These are phyloP conservation scores for Petrolisthes cinctipes DNA, from an alignment of 2,888 invertebrate genomes.

Conservation along the genomic window DNA sequence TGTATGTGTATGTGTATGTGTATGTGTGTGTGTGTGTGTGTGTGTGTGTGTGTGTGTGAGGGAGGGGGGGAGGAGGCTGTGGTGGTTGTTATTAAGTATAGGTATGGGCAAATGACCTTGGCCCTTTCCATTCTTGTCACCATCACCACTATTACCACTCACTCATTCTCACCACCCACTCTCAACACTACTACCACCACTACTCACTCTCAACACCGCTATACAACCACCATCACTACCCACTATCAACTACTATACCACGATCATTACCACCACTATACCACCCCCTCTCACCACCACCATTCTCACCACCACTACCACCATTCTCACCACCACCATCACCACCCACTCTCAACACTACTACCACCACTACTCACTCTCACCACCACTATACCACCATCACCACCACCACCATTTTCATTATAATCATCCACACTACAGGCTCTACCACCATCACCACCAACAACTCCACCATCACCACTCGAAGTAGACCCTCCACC, in stretches of 20 bases:
- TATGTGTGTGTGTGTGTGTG: neutral
- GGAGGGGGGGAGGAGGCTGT: neutral
- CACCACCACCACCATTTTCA: neutral
- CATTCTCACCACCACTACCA: neutral
- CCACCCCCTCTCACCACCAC: neutral
- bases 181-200: neutral
- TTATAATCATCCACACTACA: neutral
- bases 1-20: conserved; percentile 17
- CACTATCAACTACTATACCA: neutral
- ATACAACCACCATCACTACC: neutral
- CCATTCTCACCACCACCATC: neutral
- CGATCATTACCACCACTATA: neutral
- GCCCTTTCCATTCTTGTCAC: too few relatives aligned
- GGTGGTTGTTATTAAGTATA: neutral
- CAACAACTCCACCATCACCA: neutral
- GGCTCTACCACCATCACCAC: neutral
- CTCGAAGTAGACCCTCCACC: neutral
- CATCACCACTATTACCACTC: too few relatives aligned
- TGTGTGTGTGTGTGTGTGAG: neutral
- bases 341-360: neutral
- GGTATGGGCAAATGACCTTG: too few relatives aligned
- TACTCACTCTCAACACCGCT: neutral
- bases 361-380: neutral
- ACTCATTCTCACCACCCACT: too few relatives aligned
- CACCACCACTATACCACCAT: neutral